Base-by-base conservation (phyloP, 2,113 vertebrate genomes). In the Tyto alba region DNA sequence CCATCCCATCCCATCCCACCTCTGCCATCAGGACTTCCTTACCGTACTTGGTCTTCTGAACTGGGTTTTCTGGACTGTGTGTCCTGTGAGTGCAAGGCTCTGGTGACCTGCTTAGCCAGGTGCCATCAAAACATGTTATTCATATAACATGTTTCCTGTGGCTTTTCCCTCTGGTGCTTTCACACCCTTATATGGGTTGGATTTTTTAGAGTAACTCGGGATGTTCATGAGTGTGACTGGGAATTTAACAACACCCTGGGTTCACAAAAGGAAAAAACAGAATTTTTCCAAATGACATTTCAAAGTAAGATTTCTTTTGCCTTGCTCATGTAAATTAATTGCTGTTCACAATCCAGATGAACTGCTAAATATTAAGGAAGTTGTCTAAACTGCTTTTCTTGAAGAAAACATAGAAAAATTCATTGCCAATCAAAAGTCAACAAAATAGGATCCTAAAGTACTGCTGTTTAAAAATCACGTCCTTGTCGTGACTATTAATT, bases 181-280 rank as follows among this genome's bases (percentile, higher is more conserved):
- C 52, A 36, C 14, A 50, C 4, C 9, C 12, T 32, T 48, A 1
- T 0, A 15, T 4, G 18, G 20, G 6, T 38, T 63, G 32, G 16
- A 68, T 22, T 72, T 72, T 63, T 89, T 63, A 40, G 26, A 78
- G 38, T 25, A 68, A 43, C 7, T 29, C 72, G 62, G 5, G 4
- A 48, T 56, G 13, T 72, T 68, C 23, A 13, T n/a, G 10, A 56
- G 6, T 50, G 36, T 72, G 62, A 52, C 52, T 56, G 27, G 25
- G 63, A 85, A 52, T 18, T n/a, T 57, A 63, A 45, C 2, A 2
- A 89, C 63, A 9, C 5, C 23, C 6, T 23, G 62, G 48, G 8
- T 57, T 77, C 32, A 62, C 7, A 26, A 77, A 75, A 79, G 26
- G 8, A 26, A 52, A 88, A 47, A 45, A 2, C 0, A 0, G 15